Percentiles rank a stretch among this genome's conserved stretches.
These are phyloP conservation scores for Crotalus tigris DNA, from an alignment of 2,113 vertebrate genomes.

Conservation along the genomic window DNA sequence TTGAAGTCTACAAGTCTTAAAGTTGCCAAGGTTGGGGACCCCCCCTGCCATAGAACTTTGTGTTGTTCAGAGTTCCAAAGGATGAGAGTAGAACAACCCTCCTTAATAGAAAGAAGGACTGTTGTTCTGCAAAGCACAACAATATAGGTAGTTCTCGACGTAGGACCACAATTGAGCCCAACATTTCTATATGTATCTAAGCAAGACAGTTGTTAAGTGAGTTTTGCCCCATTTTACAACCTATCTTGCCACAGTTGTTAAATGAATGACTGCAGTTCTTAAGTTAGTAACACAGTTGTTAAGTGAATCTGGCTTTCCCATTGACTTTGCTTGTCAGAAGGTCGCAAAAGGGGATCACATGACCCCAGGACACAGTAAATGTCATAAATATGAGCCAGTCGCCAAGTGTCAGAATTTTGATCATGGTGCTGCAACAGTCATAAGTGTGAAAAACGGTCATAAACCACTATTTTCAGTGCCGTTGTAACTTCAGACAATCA, in stretches of 20 bases:
- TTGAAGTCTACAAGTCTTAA: no score
- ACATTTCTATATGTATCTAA: neutral
- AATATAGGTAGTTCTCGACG: neutral
- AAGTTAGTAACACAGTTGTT: neutral
- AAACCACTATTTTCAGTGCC: neutral
- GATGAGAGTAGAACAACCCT: neutral
- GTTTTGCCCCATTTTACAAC: neutral
- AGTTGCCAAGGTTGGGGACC: no score
- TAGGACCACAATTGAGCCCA: neutral
- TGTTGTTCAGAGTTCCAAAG: neutral
- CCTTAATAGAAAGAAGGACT: neutral
- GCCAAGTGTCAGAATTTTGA: neutral
- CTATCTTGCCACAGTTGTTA: neutral
- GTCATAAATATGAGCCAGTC: neutral
- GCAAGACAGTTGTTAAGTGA: neutral
- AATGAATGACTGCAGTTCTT: neutral
- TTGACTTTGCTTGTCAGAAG: neutral
- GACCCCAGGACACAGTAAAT: neutral
- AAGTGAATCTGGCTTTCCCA: neutral
- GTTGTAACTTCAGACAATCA: neutral
- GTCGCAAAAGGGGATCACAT: neutral
- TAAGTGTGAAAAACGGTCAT: neutral
- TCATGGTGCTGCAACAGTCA: neutral
- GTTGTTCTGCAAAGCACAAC: neutral
- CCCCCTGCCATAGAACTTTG: neutral